Evolutionary conservation across 92 coral and sea anemone species (phyloP).

Genomic region (Galaxea fascicularis): DNA sequence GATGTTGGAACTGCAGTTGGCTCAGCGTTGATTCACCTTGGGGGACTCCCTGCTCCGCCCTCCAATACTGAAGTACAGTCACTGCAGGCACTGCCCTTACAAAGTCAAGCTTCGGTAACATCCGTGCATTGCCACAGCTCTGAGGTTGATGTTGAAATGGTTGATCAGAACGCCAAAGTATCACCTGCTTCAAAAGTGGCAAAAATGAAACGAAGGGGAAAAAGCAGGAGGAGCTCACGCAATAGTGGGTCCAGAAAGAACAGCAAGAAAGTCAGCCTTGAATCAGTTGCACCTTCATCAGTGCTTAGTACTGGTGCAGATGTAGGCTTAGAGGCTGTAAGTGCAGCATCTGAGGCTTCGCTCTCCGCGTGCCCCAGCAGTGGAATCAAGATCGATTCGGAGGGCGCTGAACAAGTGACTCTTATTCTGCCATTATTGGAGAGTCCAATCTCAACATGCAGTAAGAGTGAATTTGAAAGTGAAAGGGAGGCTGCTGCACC

Average conservation of each 20-base stretch:
- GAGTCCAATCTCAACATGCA: no score
- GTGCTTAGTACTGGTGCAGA: not conserved
- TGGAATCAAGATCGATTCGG: no score
- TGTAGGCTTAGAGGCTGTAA: no score
- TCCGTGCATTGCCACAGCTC: not conserved
- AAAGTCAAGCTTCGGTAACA: not conserved
- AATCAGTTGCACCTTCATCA: not conserved
- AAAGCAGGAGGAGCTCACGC: not conserved
- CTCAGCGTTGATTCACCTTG: no score
- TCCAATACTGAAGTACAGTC: no score
- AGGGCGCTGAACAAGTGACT: no score
- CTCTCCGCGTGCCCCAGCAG: no score
- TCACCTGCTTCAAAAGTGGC: not conserved
- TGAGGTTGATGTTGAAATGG: not conserved
- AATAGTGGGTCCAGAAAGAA: not conserved
- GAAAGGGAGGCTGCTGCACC: no score
- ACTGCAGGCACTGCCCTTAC: no score
- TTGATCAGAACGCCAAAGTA: not conserved
- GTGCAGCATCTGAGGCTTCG: not conserved
- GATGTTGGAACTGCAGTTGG: not conserved
- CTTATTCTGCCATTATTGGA: no score
- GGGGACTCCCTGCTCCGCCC: no score
- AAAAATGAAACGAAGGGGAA: not conserved
- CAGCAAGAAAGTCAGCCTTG: not conserved
- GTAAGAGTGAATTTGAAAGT: no score